Percentiles rank a stretch among this genome's conserved stretches.
Conservation (phyloP, 2,888 invertebrate genomes). For the Catocala sponsa region DNA sequence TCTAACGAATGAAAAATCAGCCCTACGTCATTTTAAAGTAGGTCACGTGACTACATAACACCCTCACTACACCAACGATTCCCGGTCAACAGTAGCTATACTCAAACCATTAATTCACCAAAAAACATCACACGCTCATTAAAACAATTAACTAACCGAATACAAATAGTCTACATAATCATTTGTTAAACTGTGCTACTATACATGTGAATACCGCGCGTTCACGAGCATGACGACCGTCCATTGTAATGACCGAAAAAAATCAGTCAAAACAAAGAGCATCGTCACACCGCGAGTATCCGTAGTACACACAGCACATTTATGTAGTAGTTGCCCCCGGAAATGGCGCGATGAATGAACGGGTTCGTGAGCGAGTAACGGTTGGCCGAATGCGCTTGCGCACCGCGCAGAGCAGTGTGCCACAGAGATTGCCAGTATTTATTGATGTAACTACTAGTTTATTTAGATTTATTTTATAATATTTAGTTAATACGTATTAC, state of each 20-base stretch:
- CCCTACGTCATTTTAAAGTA: too few relatives aligned
- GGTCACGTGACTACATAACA: too few relatives aligned
- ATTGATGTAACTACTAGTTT: too few relatives aligned
- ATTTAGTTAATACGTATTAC: too few relatives aligned
- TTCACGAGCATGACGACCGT: slow-evolving; percentile 4
- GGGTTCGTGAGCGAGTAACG: slow-evolving; percentile 12
- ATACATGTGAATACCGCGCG: slow-evolving; percentile 3
- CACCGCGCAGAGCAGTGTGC: not conserved
- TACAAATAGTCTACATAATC: too few relatives aligned
- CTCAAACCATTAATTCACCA: not conserved
- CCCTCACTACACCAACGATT: too few relatives aligned
- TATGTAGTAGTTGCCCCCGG: slow-evolving; percentile 9
- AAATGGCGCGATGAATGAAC: slow-evolving; percentile 20
- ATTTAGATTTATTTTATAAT: too few relatives aligned
- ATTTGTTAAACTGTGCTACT: too few relatives aligned
- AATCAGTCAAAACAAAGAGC: slow-evolving; percentile 16
- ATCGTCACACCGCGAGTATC: not conserved
- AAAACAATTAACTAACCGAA: too few relatives aligned
- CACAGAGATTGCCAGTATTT: not conserved
- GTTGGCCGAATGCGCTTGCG: slow-evolving; percentile 11
- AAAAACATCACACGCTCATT: not conserved
- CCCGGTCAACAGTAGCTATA: too few relatives aligned
- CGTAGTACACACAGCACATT: not conserved
- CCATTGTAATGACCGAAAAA: slow-evolving; percentile 7
- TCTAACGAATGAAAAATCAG: too few relatives aligned